A percentile compares a stretch with the other conserved stretches of the same genome.
These are phyloP conservation scores for Ascidia mentula DNA, from an alignment of 23 tunicate genomes.

Conservation along the genomic window DNA sequence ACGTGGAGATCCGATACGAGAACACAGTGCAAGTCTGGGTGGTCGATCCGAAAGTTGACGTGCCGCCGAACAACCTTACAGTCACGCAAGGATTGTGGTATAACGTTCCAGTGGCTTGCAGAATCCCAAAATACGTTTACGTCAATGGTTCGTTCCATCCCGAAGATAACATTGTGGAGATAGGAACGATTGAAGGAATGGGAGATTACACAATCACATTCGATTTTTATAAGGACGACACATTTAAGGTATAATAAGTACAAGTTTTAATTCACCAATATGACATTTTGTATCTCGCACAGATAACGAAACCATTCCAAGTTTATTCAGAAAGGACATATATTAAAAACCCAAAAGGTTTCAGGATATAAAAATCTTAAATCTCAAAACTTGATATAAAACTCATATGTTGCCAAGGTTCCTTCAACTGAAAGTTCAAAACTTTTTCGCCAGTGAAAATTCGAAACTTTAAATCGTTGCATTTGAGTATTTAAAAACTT, in stretches of 20 bases:
- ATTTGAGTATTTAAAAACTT: too few species aligned
- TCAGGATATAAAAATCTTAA: too few species aligned
- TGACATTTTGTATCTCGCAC: too few species aligned
- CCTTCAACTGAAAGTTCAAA: too few species aligned
- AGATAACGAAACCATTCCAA: too few species aligned
- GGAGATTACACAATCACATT: neutral
- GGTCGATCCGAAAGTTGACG: neutral
- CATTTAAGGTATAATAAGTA: neutral
- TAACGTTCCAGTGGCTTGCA: neutral
- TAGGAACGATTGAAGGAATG: neutral
- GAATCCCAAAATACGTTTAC: neutral
- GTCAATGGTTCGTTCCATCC: neutral
- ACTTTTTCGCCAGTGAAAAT: too few species aligned
- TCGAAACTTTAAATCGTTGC: too few species aligned
- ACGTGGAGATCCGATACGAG: neutral
- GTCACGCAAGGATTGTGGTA: neutral
- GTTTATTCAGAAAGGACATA: too few species aligned
- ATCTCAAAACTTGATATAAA: too few species aligned
- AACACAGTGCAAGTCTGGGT: constrained; percentile 6
- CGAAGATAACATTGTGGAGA: neutral
- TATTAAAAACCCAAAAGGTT: too few species aligned
- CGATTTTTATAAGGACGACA: neutral
- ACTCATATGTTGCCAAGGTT: too few species aligned
- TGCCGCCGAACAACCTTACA: neutral
- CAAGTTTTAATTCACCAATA: too few species aligned